Conservation (phyloP, 2,113 vertebrate species). For the Oryzias curvinotus region DNA sequence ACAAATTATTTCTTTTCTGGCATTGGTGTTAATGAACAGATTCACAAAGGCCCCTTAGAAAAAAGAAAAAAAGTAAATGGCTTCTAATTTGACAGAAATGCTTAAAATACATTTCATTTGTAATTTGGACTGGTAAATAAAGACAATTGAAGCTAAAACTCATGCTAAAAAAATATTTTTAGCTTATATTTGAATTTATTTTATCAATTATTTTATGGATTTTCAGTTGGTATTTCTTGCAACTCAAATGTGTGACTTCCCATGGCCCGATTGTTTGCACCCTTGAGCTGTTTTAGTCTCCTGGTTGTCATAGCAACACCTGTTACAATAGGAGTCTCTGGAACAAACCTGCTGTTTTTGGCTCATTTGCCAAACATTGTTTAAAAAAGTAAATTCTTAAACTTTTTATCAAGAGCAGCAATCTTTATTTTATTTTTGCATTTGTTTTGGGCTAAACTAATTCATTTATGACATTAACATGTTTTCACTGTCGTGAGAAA, state of each 20-base stretch:
- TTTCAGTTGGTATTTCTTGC: background rate
- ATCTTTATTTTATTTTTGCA: no score
- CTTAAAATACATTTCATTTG: no score
- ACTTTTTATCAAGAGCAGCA: no score
- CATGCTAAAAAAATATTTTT: background rate
- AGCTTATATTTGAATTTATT: background rate
- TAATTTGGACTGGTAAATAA: no score
- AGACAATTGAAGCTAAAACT: background rate
- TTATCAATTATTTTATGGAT: no score
- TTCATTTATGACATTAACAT: no score
- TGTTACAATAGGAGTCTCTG: background rate
- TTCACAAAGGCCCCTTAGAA: slow-evolving; percentile 28
- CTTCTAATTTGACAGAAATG: no score
- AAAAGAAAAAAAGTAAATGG: background rate
- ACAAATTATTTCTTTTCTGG: slow-evolving; percentile 52
- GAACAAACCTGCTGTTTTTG: background rate
- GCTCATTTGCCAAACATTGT: background rate
- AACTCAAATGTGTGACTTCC: background rate
- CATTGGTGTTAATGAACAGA: slow-evolving; percentile 32
- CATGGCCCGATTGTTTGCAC: background rate
- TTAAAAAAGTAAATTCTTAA: no score
- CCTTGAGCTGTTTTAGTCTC: background rate
- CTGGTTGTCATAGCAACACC: background rate
- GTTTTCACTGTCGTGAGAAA: no score
- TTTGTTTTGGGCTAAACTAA: no score